Evolutionary conservation across 2,888 invertebrate genomes (phyloP).

Genomic region (Tetragonula carbonaria): DNA sequence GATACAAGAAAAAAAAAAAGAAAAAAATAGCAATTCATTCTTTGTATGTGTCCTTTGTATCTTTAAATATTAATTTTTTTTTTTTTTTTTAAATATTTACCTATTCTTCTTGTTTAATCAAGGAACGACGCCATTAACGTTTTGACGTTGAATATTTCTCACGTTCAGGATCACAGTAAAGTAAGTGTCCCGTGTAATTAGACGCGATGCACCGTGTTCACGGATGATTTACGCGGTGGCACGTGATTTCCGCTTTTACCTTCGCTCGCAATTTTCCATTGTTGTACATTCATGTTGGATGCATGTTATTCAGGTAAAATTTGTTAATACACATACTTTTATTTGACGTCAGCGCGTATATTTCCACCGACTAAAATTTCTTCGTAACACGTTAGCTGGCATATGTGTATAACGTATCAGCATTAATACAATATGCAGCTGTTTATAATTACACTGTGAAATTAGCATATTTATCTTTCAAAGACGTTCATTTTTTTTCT

Average conservation of each 20-base stretch:
- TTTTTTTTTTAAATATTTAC: background rate
- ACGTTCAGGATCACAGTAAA: slow-evolving; percentile 5
- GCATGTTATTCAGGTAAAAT: background rate
- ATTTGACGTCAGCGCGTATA: slow-evolving; percentile 14
- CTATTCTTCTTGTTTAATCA: background rate
- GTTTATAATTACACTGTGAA: slow-evolving; percentile 14
- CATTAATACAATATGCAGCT: slow-evolving; percentile 34
- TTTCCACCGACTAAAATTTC: slow-evolving; percentile 13
- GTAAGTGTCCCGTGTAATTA: slow-evolving; percentile 42
- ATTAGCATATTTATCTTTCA: background rate
- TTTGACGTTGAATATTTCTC: slow-evolving; percentile 11
- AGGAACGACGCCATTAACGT: slow-evolving; percentile 3
- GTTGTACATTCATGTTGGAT: background rate
- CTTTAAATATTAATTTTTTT: no score
- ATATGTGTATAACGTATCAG: slow-evolving; percentile 1
- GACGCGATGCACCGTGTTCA: slow-evolving; percentile 8
- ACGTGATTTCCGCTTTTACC: slow-evolving; percentile 24
- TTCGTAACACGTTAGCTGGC: background rate
- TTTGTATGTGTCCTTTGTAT: background rate
- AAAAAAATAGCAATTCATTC: no score
- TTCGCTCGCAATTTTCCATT: slow-evolving; percentile 3
- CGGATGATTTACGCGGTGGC: slow-evolving; percentile 19
- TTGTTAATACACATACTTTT: background rate
- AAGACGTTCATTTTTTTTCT: background rate
- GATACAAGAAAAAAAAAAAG: no score